These are phyloP conservation scores for Chinchilla lanigera DNA, from an alignment of 2,113 vertebrate genomes.

Conservation along the genomic window DNA sequence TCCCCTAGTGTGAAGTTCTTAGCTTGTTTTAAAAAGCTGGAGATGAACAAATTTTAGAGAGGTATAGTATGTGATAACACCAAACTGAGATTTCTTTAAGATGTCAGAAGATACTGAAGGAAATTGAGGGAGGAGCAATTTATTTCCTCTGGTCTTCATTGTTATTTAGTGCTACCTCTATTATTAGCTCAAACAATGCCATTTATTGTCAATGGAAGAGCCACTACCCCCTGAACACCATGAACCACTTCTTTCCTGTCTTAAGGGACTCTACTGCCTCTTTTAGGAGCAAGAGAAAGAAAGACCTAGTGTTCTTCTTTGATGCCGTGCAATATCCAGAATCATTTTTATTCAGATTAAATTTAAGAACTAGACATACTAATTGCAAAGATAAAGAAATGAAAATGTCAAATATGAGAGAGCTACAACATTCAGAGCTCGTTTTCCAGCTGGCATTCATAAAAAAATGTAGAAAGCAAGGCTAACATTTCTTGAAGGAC, in stretches of 20 bases:
- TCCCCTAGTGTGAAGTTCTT: neutral
- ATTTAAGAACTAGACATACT: neutral
- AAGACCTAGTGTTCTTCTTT: neutral
- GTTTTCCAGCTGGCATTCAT: neutral
- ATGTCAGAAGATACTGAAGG: neutral
- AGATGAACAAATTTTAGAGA: neutral
- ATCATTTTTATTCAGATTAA: neutral
- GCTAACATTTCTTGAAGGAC: conserved; percentile 31
- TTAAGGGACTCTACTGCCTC: neutral
- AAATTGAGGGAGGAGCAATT: neutral
- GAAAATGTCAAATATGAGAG: conserved; percentile 20
- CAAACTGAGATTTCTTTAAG: neutral
- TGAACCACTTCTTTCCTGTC: neutral
- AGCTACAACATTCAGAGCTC: neutral
- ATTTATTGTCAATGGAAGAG: neutral
- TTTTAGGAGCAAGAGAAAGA: neutral
- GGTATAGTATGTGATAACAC: neutral
- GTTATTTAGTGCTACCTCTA: neutral
- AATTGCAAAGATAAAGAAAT: conserved; percentile 1
- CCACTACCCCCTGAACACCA: neutral
- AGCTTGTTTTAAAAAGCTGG: neutral
- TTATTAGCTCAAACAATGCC: neutral
- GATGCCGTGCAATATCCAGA: neutral
- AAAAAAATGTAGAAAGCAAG: neutral
- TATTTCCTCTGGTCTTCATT: neutral